These are phyloP conservation scores for Lerista edwardsae DNA, from an alignment of 2,797 vertebrate species.

Conservation along the genomic window DNA sequence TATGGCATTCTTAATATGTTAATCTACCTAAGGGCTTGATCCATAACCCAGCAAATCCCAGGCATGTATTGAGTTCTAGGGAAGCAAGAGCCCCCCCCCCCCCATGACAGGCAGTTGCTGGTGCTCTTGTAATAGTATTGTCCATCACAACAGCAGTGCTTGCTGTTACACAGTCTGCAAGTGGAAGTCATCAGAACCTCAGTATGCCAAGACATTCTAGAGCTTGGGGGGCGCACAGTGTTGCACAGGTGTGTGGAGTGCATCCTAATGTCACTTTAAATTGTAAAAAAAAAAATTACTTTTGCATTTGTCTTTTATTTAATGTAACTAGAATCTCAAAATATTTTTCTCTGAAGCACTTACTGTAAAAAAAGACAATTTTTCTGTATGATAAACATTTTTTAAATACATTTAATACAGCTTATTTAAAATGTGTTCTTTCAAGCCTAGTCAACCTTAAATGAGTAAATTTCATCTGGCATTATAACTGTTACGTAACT, in stretches of 20 bases:
- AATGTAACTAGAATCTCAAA: slow-evolving; percentile 54
- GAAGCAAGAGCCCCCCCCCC: not conserved
- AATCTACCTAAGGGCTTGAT: not conserved
- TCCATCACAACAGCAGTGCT: not conserved
- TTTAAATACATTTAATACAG: not conserved
- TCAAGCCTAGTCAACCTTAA: slow-evolving; percentile 27
- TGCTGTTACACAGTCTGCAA: not conserved
- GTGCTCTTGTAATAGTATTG: not conserved
- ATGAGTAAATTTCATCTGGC: slow-evolving; percentile 17
- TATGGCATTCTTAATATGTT: slow-evolving; percentile 46
- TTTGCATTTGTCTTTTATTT: slow-evolving; percentile 51
- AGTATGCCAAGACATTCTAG: not conserved
- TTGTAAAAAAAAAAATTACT: slow-evolving; percentile 66
- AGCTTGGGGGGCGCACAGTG: not conserved
- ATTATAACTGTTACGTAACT: slow-evolving; percentile 52
- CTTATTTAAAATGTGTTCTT: slow-evolving; percentile 37
- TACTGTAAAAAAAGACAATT: slow-evolving; percentile 22
- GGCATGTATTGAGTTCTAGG: not conserved
- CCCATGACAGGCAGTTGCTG: not conserved
- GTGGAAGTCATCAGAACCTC: not conserved
- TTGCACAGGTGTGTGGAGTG: not conserved
- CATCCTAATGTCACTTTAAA: slow-evolving; percentile 74
- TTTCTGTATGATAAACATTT: slow-evolving; percentile 13
- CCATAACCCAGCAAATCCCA: not conserved
- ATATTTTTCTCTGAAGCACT: slow-evolving; percentile 48